phyloP scores from a whole-genome alignment of 1,140 invertebrate genomes.

The Centruroides vittatus region DNA sequence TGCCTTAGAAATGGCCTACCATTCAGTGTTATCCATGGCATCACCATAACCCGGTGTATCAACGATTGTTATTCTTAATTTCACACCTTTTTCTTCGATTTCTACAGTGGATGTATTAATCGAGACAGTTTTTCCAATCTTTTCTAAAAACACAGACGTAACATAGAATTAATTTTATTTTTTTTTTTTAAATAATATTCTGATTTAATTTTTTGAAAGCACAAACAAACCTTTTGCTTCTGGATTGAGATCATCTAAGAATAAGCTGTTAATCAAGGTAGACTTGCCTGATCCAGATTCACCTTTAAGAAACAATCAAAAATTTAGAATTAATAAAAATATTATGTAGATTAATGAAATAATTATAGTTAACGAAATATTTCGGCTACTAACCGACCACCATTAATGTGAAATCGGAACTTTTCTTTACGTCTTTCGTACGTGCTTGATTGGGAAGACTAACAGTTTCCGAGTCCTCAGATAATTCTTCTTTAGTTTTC shows the following conservation, averaged over 20 bases:
- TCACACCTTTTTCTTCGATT: constrained; percentile 82
- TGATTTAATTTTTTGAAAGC: too few relatives aligned
- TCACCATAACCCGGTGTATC: constrained; percentile 95
- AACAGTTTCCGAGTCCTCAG: constrained; percentile 55
- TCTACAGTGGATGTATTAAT: constrained; percentile 87
- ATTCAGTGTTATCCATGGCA: constrained; percentile 84
- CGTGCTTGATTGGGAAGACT: constrained; percentile 98
- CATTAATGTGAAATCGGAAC: constrained; percentile 98
- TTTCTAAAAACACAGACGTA: neutral
- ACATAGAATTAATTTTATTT: too few relatives aligned
- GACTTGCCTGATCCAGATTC: constrained; percentile 95
- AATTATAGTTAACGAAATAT: too few relatives aligned
- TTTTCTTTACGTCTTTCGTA: constrained; percentile 93
- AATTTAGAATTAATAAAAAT: constrained; percentile 32
- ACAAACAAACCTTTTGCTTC: too few relatives aligned
- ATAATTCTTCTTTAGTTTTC: too few relatives aligned
- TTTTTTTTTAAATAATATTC: too few relatives aligned
- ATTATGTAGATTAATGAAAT: too few relatives aligned
- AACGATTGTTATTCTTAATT: constrained; percentile 74
- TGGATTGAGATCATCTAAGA: constrained; percentile 77
- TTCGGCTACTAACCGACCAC: constrained; percentile 96
- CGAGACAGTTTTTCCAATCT: constrained; percentile 61
- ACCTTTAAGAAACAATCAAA: constrained; percentile 34
- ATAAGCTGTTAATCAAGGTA: constrained; percentile 91
- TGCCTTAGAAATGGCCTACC: too few relatives aligned